phyloP scores from a whole-genome alignment of 2,797 vertebrate genomes.

The Enteromius viviparus region DNA sequence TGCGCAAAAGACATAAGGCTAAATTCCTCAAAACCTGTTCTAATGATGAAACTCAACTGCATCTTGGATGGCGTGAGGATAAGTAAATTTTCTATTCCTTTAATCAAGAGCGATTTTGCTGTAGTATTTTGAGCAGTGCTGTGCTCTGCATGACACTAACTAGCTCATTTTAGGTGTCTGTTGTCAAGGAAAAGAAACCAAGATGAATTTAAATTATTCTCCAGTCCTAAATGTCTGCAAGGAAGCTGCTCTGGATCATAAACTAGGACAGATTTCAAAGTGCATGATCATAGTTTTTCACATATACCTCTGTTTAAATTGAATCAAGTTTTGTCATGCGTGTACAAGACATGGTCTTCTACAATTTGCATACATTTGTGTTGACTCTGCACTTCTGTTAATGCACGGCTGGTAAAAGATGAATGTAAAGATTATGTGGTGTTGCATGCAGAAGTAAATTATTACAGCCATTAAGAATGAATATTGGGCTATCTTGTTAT shows the following conservation, averaged over 20 bases:
- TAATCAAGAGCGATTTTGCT: background rate
- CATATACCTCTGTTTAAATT: too few relatives aligned
- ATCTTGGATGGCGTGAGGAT: constrained; percentile 2
- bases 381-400: background rate
- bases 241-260: background rate
- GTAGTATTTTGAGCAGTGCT: background rate
- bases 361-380: background rate
- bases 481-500: background rate
- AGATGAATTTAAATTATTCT: background rate
- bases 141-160: background rate
- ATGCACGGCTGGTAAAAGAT: background rate
- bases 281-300: background rate
- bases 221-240: background rate
- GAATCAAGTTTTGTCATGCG: too few relatives aligned
- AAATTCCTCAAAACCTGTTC: background rate
- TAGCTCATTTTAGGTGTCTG: constrained; percentile 5
- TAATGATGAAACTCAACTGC: background rate
- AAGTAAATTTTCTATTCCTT: background rate
- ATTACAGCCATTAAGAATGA: background rate
- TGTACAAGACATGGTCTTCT: background rate
- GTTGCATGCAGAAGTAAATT: background rate
- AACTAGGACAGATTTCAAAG: background rate
- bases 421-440: background rate
- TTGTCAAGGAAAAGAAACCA: background rate
- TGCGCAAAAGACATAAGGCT: background rate